Percentiles rank a stretch among this genome's conserved stretches.
Conservation (phyloP, 2,888 invertebrate genomes). For the Pseudococcus viburni region DNA sequence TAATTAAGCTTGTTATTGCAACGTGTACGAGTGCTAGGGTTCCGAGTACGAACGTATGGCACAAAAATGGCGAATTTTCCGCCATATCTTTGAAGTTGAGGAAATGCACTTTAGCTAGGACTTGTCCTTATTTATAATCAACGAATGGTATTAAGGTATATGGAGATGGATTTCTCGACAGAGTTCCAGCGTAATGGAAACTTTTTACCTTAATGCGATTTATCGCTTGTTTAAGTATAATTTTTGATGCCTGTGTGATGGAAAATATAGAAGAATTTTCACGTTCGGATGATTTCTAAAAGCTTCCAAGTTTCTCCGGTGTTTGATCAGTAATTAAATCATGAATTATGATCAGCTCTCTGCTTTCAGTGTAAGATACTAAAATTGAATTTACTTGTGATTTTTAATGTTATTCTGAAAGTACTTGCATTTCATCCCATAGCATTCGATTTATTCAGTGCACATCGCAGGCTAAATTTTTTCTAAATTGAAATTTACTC, state of each 20-base stretch:
- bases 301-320: not conserved
- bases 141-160: not conserved
- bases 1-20: constrained; percentile 1
- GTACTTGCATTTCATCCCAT: too few relatives aligned
- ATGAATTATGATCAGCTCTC: not conserved
- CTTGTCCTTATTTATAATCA: not conserved
- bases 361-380: too few relatives aligned
- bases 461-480: too few relatives aligned
- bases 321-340: not conserved
- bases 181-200: not conserved
- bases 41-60: too few relatives aligned
- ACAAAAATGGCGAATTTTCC: not conserved
- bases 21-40: not conserved
- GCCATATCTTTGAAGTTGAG: not conserved
- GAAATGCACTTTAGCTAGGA: not conserved
- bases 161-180: not conserved
- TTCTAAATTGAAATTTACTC: too few relatives aligned
- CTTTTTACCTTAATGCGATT: not conserved
- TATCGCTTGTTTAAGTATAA: not conserved
- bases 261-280: constrained; percentile 11
- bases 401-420: too few relatives aligned
- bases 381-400: too few relatives aligned
- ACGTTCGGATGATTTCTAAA: not conserved
- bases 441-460: too few relatives aligned
- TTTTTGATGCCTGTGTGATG: not conserved